Conservation (phyloP, 1,140 invertebrate species). For the Neodiprion virginianus region DNA sequence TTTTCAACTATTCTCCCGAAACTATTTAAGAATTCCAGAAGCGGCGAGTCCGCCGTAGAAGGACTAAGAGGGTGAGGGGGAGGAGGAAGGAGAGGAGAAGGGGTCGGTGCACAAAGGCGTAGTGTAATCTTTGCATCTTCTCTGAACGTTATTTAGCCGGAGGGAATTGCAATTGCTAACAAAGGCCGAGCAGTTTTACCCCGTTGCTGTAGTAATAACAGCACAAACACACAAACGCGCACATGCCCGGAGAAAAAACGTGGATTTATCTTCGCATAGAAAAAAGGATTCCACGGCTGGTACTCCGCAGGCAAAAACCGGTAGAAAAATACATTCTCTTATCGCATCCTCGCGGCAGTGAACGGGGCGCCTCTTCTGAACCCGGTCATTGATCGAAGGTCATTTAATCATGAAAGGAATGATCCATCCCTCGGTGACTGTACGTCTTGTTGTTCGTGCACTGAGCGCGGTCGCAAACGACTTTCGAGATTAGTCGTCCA, state of each 20-base stretch:
- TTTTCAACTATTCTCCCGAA: neutral
- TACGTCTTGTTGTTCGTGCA: neutral
- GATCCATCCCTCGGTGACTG: neutral
- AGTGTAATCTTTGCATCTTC: conserved; percentile 5
- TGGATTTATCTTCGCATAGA: neutral
- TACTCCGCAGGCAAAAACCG: too few relatives aligned
- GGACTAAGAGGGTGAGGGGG: neutral
- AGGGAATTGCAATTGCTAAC: conserved; percentile 4
- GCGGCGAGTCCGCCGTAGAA: neutral
- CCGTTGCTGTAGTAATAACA: too few relatives aligned
- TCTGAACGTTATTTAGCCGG: conserved; percentile 1
- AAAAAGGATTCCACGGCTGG: neutral
- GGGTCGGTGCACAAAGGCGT: too few relatives aligned
- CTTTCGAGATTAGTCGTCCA: neutral
- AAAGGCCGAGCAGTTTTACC: neutral
- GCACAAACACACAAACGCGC: neutral
- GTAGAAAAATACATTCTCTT: too few relatives aligned
- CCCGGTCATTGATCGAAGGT: neutral
- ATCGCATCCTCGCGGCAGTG: too few relatives aligned
- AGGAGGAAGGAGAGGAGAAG: neutral
- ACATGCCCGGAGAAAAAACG: neutral
- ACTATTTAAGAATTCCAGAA: neutral
- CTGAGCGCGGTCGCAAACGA: neutral
- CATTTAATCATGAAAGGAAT: neutral
- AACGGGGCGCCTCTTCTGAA: too few relatives aligned